Percentiles rank a stretch among this genome's conserved stretches.
Evolutionary conservation across 2,888 invertebrate species (phyloP).

Genomic region (Dromius quadrimaculatus): DNA sequence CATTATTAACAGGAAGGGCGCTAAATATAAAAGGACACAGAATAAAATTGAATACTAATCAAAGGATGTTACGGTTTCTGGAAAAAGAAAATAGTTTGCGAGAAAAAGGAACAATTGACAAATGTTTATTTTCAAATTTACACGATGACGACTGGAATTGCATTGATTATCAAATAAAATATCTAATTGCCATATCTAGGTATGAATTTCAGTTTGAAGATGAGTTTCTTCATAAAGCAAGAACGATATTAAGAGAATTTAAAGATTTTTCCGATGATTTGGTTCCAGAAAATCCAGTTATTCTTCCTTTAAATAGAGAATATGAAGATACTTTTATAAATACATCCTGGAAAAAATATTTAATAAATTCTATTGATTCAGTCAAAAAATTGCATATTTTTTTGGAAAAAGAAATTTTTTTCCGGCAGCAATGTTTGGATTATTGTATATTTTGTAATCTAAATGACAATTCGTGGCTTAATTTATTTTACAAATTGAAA

Average conservation of each 20-base stretch:
- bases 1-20: background rate
- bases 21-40: background rate
- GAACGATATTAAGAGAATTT: background rate
- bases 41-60: too few species aligned
- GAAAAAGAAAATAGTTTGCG: background rate
- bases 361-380: conserved; percentile 4
- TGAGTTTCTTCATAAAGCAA: background rate
- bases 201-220: background rate
- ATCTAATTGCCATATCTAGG: background rate
- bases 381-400: background rate
- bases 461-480: background rate
- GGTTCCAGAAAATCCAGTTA: background rate
- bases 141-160: background rate
- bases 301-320: background rate
- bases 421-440: background rate
- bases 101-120: background rate
- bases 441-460: background rate
- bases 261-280: background rate
- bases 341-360: background rate
- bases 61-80: too few species aligned
- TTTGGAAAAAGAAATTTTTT: background rate
- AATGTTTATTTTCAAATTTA: background rate
- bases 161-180: background rate
- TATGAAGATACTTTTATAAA: background rate
- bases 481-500: background rate